phyloP scores from a whole-genome alignment of 2,888 invertebrate species.

The Ecliptopera silaceata region DNA sequence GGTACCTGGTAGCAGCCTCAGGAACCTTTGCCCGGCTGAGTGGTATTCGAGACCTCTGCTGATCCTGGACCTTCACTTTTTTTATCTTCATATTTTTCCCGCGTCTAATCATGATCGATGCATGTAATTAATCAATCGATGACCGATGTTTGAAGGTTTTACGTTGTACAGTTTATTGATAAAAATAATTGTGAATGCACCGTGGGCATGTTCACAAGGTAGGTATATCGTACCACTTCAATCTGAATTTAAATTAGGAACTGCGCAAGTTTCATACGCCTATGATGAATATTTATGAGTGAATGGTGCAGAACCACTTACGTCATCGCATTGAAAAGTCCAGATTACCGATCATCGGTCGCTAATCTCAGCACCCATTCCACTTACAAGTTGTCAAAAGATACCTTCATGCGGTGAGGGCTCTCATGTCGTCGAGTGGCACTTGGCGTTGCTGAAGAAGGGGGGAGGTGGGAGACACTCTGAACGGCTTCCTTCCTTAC shows the following conservation, averaged over 20 bases:
- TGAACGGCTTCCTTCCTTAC: constrained; percentile 58
- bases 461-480: constrained; percentile 38
- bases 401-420: constrained; percentile 60
- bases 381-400: constrained; percentile 59
- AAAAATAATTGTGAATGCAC: too few relatives aligned
- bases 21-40: constrained; percentile 62
- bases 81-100: constrained; percentile 75
- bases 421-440: constrained; percentile 41
- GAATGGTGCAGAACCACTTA: neutral
- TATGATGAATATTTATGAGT: neutral
- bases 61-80: constrained; percentile 69
- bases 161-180: too few relatives aligned
- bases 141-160: constrained; percentile 30
- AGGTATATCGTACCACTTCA: too few relatives aligned
- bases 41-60: constrained; percentile 84
- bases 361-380: constrained; percentile 51
- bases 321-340: constrained; percentile 19
- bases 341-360: constrained; percentile 25
- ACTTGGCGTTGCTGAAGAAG: constrained; percentile 51
- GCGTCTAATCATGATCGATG: constrained; percentile 73
- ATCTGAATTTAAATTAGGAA: too few relatives aligned
- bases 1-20: constrained; percentile 68
- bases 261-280: too few relatives aligned
- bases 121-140: constrained; percentile 63
- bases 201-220: too few relatives aligned